Percentiles rank a stretch among this genome's conserved stretches.
Evolutionary conservation across 2,113 vertebrate genomes (phyloP).

Genomic region (Corapipo altera): DNA sequence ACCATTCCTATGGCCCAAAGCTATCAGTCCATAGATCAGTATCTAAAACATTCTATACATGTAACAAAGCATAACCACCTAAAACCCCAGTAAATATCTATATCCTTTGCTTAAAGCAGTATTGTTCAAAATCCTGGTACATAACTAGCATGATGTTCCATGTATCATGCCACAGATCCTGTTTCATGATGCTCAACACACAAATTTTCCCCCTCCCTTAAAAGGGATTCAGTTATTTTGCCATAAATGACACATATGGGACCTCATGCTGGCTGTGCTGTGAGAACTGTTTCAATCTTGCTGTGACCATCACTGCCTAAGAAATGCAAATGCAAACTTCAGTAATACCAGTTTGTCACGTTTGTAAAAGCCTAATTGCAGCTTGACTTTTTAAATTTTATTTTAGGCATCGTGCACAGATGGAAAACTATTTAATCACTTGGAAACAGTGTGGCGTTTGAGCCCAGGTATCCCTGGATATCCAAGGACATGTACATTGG

Average conservation of each 20-base stretch:
- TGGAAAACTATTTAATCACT: conserved; percentile 90
- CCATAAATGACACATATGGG: background rate
- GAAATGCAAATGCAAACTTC: background rate
- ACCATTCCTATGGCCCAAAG: background rate
- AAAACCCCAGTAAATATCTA: background rate
- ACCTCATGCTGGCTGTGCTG: background rate
- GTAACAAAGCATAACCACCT: background rate
- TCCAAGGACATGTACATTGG: conserved; percentile 91
- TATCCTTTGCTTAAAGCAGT: background rate
- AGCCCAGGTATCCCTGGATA: conserved; percentile 93
- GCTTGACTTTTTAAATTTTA: background rate
- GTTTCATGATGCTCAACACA: background rate
- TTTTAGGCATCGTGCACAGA: conserved; percentile 91
- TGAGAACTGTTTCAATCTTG: background rate
- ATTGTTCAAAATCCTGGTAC: background rate
- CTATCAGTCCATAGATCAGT: background rate
- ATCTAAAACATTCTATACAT: background rate
- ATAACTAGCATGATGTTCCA: background rate
- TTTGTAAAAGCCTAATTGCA: background rate
- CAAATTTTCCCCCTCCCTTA: background rate
- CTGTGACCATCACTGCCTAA: background rate
- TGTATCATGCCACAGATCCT: background rate
- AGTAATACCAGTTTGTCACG: background rate
- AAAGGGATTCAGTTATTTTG: background rate
- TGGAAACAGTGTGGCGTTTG: conserved; percentile 95